phyloP scores from a whole-genome alignment of 1,140 invertebrate species.

The Bombus waltoni region DNA sequence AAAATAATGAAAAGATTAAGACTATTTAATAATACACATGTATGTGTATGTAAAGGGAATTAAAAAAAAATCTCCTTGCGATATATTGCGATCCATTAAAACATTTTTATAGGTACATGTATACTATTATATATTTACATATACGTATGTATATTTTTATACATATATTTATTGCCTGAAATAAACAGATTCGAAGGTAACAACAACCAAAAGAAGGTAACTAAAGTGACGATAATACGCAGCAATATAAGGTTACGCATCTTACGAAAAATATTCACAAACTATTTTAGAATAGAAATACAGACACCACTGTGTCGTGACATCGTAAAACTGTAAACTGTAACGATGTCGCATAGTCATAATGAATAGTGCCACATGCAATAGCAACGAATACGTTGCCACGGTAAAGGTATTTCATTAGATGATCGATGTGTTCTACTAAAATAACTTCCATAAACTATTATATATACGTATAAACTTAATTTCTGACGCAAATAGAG shows the following conservation, averaged over 20 bases:
- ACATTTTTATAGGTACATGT: no score
- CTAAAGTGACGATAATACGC: not conserved
- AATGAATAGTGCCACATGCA: no score
- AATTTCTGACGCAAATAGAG: not conserved
- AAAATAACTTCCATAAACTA: not conserved
- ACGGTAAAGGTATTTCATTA: not conserved
- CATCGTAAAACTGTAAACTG: not conserved
- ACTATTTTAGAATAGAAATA: not conserved
- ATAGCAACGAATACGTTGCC: not conserved
- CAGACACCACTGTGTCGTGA: not conserved
- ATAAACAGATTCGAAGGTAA: not conserved
- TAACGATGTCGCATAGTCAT: no score
- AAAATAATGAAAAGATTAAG: no score
- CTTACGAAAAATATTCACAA: not conserved
- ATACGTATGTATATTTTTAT: no score
- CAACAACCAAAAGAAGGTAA: no score
- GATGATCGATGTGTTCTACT: not conserved
- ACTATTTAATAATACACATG: no score
- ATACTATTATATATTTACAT: no score
- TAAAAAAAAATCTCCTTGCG: no score
- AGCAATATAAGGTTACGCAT: not conserved
- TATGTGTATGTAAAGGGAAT: no score
- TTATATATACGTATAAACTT: not conserved
- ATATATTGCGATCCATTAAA: no score
- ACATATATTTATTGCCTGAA: not conserved